These are phyloP conservation scores for Melanerpes formicivorus DNA, from an alignment of 2,113 vertebrate genomes.

Conservation along the genomic window DNA sequence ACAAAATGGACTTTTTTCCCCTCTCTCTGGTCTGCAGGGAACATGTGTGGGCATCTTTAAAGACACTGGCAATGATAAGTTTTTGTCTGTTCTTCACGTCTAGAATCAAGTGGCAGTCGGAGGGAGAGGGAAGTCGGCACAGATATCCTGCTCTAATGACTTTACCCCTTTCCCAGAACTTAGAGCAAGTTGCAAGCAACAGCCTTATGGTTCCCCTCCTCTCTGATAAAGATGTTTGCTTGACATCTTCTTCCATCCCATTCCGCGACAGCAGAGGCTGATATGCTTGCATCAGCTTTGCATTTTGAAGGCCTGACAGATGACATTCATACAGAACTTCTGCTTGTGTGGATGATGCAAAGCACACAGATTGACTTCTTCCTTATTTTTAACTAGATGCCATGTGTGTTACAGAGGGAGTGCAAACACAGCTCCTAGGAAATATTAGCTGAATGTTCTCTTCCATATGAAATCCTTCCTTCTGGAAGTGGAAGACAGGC, in stretches of 20 bases:
- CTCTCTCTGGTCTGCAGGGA: constrained; percentile 41
- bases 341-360: neutral
- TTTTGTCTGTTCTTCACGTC: constrained; percentile 28
- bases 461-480: neutral
- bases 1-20: constrained; percentile 7
- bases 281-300: neutral
- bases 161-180: neutral
- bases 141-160: neutral
- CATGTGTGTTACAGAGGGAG: rapidly evolving
- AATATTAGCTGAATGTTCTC: neutral
- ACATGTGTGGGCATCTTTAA: constrained; percentile 75
- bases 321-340: neutral
- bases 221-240: neutral
- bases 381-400: rapidly evolving
- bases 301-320: neutral
- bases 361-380: rapidly evolving
- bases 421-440: rapidly evolving
- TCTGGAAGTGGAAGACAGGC: neutral
- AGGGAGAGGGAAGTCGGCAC: neutral
- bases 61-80: constrained; percentile 71
- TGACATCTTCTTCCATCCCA: neutral
- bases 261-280: neutral
- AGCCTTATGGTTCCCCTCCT: neutral
- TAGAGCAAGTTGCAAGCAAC: neutral
- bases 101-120: neutral